Evolutionary conservation across 2,113 vertebrate genomes (phyloP).

Genomic region (Indicator maculatus): DNA sequence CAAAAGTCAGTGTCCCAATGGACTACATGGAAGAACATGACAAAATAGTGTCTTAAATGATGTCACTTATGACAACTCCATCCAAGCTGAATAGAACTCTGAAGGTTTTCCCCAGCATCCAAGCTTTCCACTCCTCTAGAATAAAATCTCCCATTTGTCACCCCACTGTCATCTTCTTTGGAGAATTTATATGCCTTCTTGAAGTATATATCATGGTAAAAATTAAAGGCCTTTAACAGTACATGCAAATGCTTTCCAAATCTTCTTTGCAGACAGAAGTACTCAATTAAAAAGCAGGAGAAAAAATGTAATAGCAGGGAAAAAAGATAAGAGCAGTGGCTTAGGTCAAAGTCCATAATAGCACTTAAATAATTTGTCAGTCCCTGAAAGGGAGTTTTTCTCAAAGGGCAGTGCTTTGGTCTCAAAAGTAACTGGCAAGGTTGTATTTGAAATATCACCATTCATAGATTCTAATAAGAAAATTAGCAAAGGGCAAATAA

Average conservation of each 20-base stretch:
- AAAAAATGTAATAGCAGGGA: too few species aligned
- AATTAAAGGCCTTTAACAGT: not conserved
- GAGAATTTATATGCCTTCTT: not conserved
- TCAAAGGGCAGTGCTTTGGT: not conserved
- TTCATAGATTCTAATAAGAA: not conserved
- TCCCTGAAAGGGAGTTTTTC: not conserved
- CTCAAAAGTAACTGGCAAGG: not conserved
- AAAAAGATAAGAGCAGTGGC: not conserved
- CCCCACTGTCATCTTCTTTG: not conserved
- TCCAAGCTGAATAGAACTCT: not conserved
- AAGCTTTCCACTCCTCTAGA: not conserved
- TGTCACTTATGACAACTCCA: not conserved
- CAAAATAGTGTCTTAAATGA: not conserved
- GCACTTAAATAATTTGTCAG: not conserved
- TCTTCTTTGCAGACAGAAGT: not conserved
- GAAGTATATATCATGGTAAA: not conserved
- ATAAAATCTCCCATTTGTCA: not conserved
- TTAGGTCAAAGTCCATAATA: not conserved
- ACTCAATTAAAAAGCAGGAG: too few species aligned
- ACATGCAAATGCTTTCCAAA: not conserved
- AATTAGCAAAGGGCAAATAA: constrained; percentile 45
- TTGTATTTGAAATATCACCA: not conserved
- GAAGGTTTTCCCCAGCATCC: not conserved
- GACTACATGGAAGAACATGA: not conserved
- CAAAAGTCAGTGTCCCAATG: not conserved